Evolutionary conservation across 2,113 vertebrate species (phyloP).

Genomic region (Catharus fuscescens): DNA sequence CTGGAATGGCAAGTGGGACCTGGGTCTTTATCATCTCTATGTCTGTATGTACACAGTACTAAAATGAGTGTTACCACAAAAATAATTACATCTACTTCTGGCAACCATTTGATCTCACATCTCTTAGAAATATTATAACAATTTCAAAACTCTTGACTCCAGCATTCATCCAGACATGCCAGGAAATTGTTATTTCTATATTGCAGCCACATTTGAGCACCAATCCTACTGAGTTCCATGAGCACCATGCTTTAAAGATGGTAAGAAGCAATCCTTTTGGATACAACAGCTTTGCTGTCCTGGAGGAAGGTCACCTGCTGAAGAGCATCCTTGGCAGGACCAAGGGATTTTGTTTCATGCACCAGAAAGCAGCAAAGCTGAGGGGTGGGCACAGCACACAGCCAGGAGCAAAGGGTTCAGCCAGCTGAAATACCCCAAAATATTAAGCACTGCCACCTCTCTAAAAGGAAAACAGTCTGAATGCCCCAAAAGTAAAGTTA

Average conservation of each 20-base stretch:
- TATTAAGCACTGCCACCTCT: fast-evolving
- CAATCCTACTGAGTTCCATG: background rate
- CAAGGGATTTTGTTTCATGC: fast-evolving
- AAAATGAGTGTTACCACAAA: background rate
- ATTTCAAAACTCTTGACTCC: background rate
- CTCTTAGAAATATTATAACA: slow-evolving; percentile 14
- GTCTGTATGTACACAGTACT: background rate
- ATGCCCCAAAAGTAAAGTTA: fast-evolving
- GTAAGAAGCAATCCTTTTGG: background rate
- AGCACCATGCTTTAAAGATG: fast-evolving
- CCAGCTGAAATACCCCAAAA: background rate
- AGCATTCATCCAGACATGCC: background rate
- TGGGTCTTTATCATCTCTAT: background rate
- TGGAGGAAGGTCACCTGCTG: background rate
- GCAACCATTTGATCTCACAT: background rate
- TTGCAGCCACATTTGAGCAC: background rate
- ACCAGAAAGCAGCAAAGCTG: background rate
- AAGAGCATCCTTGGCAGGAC: background rate
- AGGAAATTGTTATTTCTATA: background rate
- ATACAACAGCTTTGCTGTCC: background rate
- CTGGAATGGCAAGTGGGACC: background rate
- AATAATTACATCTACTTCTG: background rate
- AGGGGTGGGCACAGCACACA: too few relatives aligned
- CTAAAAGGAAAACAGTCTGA: fast-evolving
- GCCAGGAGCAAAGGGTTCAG: background rate